A percentile compares a stretch with the other conserved stretches of the same genome.
These are phyloP conservation scores for Phenacoccus solenopsis DNA, from an alignment of 1,140 invertebrate genomes.

Conservation along the genomic window DNA sequence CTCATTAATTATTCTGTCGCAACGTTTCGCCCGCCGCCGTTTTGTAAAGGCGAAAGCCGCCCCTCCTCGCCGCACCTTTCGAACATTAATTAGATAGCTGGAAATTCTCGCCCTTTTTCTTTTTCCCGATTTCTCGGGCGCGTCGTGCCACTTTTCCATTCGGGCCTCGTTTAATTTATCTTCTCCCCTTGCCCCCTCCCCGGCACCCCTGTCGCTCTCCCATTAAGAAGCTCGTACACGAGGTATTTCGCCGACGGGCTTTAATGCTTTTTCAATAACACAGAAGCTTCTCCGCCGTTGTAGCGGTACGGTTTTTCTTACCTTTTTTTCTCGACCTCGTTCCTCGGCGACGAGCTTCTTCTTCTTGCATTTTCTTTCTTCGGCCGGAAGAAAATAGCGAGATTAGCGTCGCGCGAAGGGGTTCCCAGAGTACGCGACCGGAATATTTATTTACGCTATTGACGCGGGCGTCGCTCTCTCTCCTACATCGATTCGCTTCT, in stretches of 20 bases:
- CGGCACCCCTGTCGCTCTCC: neutral
- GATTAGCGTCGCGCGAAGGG: neutral
- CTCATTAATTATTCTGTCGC: slow-evolving; percentile 17
- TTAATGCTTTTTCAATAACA: neutral
- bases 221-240: slow-evolving; percentile 9
- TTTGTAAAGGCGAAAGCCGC: neutral
- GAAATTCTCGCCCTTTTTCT: neutral
- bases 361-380: neutral
- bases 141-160: slow-evolving; percentile 9
- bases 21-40: neutral
- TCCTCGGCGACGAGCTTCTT: slow-evolving; percentile 22
- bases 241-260: neutral
- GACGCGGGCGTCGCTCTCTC: too few relatives aligned
- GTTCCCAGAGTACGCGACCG: neutral
- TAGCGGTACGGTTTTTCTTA: neutral
- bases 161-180: slow-evolving; percentile 8
- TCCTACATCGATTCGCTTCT: too few relatives aligned
- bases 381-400: neutral
- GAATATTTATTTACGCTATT: neutral
- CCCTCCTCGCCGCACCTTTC: neutral
- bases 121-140: neutral
- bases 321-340: slow-evolving; percentile 18
- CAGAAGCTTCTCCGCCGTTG: neutral
- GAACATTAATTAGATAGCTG: slow-evolving; percentile 16
- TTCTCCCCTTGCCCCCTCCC: slow-evolving; percentile 11